Evolutionary conservation across 2,113 vertebrate species (phyloP).

Genomic region (Lamprotornis superbus): DNA sequence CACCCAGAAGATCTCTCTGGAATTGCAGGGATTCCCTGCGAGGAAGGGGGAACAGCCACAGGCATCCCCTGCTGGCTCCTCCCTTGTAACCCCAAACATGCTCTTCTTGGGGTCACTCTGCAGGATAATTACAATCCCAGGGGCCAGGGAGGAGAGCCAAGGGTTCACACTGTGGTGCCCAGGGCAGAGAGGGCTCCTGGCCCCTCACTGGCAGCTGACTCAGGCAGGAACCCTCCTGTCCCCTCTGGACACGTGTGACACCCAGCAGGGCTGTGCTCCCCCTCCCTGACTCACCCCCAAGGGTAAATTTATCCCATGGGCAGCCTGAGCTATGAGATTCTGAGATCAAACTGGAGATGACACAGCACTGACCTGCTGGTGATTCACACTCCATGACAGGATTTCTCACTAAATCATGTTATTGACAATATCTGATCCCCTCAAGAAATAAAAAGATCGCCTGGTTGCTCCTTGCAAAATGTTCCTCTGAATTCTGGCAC

Average conservation of each 20-base stretch:
- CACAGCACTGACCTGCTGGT: not conserved
- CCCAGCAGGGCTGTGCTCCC: not conserved
- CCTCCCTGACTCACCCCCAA: not conserved
- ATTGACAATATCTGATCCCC: not conserved
- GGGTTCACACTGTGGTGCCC: not conserved
- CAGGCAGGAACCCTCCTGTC: not conserved
- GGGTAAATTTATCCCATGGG: not conserved
- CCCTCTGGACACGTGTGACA: not conserved
- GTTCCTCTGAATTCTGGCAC: not conserved
- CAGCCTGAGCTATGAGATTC: not conserved
- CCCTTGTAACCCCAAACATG: not conserved
- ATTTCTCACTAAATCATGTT: not conserved
- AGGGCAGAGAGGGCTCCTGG: not conserved
- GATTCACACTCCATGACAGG: not conserved
- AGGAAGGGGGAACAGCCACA: not conserved
- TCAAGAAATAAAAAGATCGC: not conserved
- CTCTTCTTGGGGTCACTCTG: not conserved
- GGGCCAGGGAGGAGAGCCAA: not conserved
- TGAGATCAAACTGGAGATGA: not conserved
- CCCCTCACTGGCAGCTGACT: not conserved
- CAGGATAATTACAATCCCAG: not conserved
- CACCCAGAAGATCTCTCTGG: not conserved
- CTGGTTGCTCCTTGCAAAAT: not conserved
- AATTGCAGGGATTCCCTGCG: accelerated
- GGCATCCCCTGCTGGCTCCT: not conserved